Base-by-base conservation (phyloP, 2,797 vertebrate species). In the Lepus townsendii region DNA sequence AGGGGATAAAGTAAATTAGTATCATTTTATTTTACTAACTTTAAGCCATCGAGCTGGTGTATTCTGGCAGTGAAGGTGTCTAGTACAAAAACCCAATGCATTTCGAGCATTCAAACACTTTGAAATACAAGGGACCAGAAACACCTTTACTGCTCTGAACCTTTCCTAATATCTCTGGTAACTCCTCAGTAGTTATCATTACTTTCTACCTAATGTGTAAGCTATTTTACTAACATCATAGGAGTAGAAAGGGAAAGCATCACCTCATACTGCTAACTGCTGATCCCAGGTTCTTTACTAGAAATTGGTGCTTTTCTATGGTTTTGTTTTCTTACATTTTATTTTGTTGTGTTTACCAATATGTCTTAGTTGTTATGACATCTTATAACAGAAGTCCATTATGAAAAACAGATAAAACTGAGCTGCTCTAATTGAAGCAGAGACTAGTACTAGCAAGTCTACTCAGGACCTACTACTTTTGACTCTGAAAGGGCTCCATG, bases 201-300 rank as follows among this genome's bases (percentile, higher is more conserved):
- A 19, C 52, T 88, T 94, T 75, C 47, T 86, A 20, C 75, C 6
- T 60, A 88, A 30, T 76, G 32, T 62, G n/a, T 80, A 68, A 87
- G 68, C 62, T 88, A 50, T 76, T 92, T 90, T 68, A 82, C 42
- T 86, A 95, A 66, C 62, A 83, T 66, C 72, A 85, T 19, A 88
- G 76, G 60, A 72, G 32, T 89, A 52, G 50, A 95, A 20, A 27
- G 88, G 75, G 42, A 91, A 94, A 93, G 42, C 60, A 91, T 60
- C 75, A 75, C 60, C 35, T 52, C 3, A 30, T 72, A 90, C 1
- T 9, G 32, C 38, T 77, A 47, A 65, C 26, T 82, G 65, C 26
- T 77, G 24, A 93, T 38, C 60, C 26, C 80, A 89, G 30, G 17
- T 83, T 83, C 71, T 78, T 83, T 63, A 80, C 27, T 68, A 9